These are phyloP conservation scores for Stenichneumon culpator DNA, from an alignment of 2,888 invertebrate species.

Conservation along the genomic window DNA sequence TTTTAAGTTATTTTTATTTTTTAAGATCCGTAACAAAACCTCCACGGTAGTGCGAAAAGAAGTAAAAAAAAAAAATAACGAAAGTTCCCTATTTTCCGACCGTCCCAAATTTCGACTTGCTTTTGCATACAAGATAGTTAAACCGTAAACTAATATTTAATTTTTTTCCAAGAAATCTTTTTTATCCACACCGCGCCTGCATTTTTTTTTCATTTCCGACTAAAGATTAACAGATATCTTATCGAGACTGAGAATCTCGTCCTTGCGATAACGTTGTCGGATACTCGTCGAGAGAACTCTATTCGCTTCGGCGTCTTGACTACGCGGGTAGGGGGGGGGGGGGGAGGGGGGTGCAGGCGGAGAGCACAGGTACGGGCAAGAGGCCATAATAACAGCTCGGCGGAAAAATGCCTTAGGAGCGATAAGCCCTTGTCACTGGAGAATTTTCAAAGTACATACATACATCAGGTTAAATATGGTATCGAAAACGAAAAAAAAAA, in stretches of 20 bases:
- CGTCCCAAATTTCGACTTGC: background rate
- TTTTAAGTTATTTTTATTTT: no score
- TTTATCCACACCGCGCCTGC: background rate
- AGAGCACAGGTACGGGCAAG: background rate
- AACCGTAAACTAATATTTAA: background rate
- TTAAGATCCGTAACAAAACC: no score
- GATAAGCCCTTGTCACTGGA: background rate
- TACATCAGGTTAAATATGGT: background rate
- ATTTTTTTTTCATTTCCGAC: constrained; percentile 18
- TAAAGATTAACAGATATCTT: constrained; percentile 49
- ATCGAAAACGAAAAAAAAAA: background rate
- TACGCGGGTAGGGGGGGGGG: background rate
- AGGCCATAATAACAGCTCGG: background rate
- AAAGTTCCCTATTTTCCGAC: background rate
- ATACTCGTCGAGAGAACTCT: background rate
- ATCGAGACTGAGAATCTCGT: constrained; percentile 44
- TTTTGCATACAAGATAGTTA: background rate
- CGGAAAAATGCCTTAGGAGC: background rate
- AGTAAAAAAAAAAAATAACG: no score
- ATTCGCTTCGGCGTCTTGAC: background rate
- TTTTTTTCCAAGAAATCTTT: background rate
- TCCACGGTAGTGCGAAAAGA: no score
- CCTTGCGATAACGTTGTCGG: constrained; percentile 28
- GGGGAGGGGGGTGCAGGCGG: no score
- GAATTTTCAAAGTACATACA: background rate